A percentile compares a stretch with the other conserved stretches of the same genome.
Conservation (phyloP, 2,888 invertebrate genomes). For the Copidosoma aretas region DNA sequence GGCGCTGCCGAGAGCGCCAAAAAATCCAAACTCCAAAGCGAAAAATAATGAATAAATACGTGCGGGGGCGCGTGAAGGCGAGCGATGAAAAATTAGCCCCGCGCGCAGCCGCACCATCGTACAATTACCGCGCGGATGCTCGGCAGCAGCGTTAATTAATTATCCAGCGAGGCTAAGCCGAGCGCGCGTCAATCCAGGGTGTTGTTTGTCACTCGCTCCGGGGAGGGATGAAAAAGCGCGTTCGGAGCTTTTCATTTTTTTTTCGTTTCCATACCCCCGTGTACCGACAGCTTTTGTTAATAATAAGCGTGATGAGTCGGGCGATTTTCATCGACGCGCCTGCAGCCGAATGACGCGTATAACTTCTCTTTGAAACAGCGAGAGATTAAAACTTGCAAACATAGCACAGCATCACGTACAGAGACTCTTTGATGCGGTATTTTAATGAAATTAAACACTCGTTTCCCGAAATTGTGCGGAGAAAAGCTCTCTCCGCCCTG, state of each 20-base stretch:
- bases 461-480: background rate
- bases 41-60: background rate
- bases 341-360: too few relatives aligned
- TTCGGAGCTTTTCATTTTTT: conserved; percentile 12
- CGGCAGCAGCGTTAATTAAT: conserved; percentile 35
- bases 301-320: conserved; percentile 34
- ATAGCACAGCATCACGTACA: too few relatives aligned
- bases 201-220: conserved; percentile 28
- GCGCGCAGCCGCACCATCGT: background rate
- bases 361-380: too few relatives aligned
- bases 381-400: too few relatives aligned
- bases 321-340: background rate
- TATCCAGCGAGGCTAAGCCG: conserved; percentile 14
- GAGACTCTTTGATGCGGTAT: too few relatives aligned
- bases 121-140: background rate
- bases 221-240: background rate
- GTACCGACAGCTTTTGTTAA: conserved; percentile 6
- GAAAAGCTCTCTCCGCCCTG: too few relatives aligned
- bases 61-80: background rate
- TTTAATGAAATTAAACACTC: too few relatives aligned
- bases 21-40: background rate
- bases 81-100: background rate
- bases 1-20: background rate
- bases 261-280: background rate
- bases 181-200: conserved; percentile 11